phyloP scores from a whole-genome alignment of 2,888 invertebrate species.

The Rhyacophila evoluta region DNA sequence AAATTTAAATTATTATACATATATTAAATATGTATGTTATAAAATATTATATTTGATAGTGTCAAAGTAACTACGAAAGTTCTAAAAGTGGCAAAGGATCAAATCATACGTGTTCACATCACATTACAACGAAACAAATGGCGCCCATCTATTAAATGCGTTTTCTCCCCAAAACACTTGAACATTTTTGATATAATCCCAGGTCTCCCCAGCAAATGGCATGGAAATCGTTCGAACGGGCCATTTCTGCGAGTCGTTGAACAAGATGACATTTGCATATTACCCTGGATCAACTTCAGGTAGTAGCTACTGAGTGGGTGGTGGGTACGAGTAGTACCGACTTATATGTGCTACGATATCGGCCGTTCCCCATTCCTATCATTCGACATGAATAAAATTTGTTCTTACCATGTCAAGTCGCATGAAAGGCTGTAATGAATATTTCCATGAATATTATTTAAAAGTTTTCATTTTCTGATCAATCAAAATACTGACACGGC shows the following conservation, averaged over 20 bases:
- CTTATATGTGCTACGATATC: background rate
- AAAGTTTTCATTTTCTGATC: background rate
- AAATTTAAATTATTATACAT: too few relatives aligned
- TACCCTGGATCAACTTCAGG: constrained; percentile 22
- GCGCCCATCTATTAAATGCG: constrained; percentile 23
- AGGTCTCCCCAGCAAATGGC: constrained; percentile 12
- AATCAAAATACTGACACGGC: too few relatives aligned
- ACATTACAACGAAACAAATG: constrained; percentile 28
- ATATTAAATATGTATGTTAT: too few relatives aligned
- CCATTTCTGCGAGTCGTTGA: constrained; percentile 24
- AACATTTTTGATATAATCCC: constrained; percentile 26
- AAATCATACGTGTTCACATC: constrained; percentile 18
- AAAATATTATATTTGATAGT: too few relatives aligned
- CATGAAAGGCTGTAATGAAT: background rate
- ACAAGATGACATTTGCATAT: constrained; percentile 22
- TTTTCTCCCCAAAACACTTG: constrained; percentile 20
- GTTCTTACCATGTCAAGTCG: constrained; percentile 4
- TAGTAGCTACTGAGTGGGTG: too few relatives aligned
- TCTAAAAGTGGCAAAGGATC: constrained; percentile 3
- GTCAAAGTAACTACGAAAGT: background rate
- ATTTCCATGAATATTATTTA: background rate
- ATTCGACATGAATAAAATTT: background rate
- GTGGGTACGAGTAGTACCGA: background rate
- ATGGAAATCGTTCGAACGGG: constrained; percentile 26
- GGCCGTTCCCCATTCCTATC: background rate